Conservation (phyloP, 2,797 vertebrate species). For the Corythornis leucogaster region DNA sequence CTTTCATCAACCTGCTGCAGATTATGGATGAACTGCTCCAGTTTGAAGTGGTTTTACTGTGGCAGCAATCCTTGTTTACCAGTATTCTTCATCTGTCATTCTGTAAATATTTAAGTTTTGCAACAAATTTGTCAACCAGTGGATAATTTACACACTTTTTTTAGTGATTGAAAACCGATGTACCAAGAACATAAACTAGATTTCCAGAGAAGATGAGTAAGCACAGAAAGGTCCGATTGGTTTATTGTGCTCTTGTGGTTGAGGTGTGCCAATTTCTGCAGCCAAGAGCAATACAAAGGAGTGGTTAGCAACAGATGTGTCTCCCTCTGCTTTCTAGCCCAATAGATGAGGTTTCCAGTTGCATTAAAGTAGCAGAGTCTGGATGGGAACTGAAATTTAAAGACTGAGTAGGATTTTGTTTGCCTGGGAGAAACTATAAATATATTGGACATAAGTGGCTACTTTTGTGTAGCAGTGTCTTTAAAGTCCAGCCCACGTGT, state of each 20-base stretch:
- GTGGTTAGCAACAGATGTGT: not conserved
- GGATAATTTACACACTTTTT: not conserved
- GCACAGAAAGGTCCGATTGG: constrained; percentile 11
- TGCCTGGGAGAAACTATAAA: not conserved
- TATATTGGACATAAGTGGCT: not conserved
- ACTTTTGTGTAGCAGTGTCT: not conserved
- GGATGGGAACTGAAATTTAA: not conserved
- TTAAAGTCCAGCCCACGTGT: not conserved
- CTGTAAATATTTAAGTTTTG: not conserved
- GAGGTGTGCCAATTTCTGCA: constrained; percentile 29
- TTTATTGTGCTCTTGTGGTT: constrained; percentile 27
- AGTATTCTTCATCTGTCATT: not conserved
- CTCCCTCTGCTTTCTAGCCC: not conserved
- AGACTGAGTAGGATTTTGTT: not conserved
- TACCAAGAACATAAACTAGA: not conserved
- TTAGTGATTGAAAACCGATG: not conserved
- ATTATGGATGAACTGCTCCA: not conserved
- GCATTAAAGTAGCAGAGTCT: not conserved
- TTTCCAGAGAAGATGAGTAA: constrained; percentile 22
- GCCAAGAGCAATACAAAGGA: constrained; percentile 14
- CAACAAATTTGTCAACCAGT: not conserved
- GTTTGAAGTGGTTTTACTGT: not conserved
- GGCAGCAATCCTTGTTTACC: not conserved
- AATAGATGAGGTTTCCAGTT: not conserved
- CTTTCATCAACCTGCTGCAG: not conserved